Percentiles rank a stretch among this genome's conserved stretches.
phyloP scores from a whole-genome alignment of 1,140 invertebrate species.

The Halesus radiatus region DNA sequence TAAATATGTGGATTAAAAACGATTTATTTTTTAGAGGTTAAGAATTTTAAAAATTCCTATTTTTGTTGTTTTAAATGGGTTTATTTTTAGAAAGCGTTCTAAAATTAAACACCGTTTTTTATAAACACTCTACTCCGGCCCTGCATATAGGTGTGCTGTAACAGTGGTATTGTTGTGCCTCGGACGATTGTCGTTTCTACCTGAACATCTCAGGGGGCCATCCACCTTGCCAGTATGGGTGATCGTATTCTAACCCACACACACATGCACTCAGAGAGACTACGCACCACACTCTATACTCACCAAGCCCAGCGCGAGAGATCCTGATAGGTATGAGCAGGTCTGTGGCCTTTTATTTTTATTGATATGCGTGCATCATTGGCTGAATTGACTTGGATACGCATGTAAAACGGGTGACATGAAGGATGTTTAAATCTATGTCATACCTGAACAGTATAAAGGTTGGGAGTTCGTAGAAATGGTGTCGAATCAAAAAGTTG shows the following conservation, averaged over 20 bases:
- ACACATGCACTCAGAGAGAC: background rate
- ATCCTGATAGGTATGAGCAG: background rate
- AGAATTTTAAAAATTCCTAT: no score
- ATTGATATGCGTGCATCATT: slow-evolving; percentile 33
- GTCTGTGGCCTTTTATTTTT: slow-evolving; percentile 24
- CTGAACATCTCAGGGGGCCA: slow-evolving; percentile 30
- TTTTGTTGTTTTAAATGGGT: no score
- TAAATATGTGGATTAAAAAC: no score
- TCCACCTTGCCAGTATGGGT: slow-evolving; percentile 22
- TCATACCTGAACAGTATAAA: no score
- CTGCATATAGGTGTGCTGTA: slow-evolving; percentile 47
- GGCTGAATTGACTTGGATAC: background rate
- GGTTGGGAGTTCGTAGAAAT: no score
- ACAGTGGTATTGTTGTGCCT: slow-evolving; percentile 46
- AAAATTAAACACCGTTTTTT: no score
- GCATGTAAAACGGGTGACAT: background rate
- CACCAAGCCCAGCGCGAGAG: background rate
- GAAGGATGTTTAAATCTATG: background rate
- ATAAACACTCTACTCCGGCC: no score
- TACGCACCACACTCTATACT: no score
- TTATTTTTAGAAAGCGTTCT: no score
- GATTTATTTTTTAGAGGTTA: no score
- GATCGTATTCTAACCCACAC: background rate
- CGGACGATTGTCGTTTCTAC: slow-evolving; percentile 52
- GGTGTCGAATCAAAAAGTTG: no score